Evolutionary conservation across 1,140 invertebrate genomes (phyloP).

Genomic region (Grapholita molesta): DNA sequence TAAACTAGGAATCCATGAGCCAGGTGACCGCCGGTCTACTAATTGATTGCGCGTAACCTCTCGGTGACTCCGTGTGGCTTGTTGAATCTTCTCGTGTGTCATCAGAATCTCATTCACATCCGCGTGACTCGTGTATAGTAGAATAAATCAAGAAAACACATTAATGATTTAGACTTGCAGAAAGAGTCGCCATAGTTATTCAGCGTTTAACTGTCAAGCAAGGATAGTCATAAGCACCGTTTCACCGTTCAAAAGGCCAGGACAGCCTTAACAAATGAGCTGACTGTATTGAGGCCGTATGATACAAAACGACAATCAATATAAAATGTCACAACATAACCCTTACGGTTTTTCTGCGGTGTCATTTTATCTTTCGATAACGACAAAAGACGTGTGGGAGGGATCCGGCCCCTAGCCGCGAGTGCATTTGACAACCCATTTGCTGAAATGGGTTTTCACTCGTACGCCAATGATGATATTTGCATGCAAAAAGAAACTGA

Average conservation of each 20-base stretch:
- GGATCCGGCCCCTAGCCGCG: background rate
- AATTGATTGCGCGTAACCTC: background rate
- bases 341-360: background rate
- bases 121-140: background rate
- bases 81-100: background rate
- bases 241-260: background rate
- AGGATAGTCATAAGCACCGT: too few relatives aligned
- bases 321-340: background rate
- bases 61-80: background rate
- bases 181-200: too few relatives aligned
- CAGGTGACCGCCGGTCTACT: background rate
- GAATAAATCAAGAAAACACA: background rate
- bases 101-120: background rate
- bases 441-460: background rate
- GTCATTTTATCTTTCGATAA: constrained; percentile 4
- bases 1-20: background rate
- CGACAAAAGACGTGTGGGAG: background rate
- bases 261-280: background rate
- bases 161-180: too few relatives aligned
- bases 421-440: constrained; percentile 12
- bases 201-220: too few relatives aligned
- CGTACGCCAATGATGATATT: constrained; percentile 1
- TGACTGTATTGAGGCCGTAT: background rate
- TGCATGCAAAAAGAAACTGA: background rate
- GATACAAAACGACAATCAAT: background rate